Conservation (phyloP, 2,888 invertebrate genomes). For the Heteromurus nitidus region DNA sequence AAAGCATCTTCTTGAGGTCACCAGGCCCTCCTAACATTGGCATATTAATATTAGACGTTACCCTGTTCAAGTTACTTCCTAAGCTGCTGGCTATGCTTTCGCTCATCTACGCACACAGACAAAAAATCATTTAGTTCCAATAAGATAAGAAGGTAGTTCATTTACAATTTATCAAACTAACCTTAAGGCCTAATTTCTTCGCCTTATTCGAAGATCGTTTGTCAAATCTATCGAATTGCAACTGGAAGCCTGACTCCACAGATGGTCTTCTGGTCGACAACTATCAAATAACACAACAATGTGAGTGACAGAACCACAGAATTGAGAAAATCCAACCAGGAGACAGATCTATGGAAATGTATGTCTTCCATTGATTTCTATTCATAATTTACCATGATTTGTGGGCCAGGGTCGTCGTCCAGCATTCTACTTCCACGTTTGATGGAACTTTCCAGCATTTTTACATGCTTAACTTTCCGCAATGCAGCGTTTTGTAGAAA, state of each 20-base stretch:
- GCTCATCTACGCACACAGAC: conserved; percentile 81
- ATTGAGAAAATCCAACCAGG: not conserved
- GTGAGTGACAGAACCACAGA: not conserved
- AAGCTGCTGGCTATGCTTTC: conserved; percentile 94
- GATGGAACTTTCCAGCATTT: conserved; percentile 71
- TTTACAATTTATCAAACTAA: conserved; percentile 31
- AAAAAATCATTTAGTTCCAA: not conserved
- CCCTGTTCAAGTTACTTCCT: conserved; percentile 83
- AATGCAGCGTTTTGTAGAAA: conserved; percentile 97
- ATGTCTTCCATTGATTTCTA: not conserved
- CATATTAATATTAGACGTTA: conserved; percentile 76
- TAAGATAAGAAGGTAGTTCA: not conserved
- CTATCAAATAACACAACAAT: conserved; percentile 39
- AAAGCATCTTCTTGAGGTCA: conserved; percentile 86
- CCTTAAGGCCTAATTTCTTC: conserved; percentile 75
- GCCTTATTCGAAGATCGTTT: conserved; percentile 81
- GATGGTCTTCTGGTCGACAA: conserved; percentile 71
- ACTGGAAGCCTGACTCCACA: conserved; percentile 72
- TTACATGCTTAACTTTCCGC: conserved; percentile 83
- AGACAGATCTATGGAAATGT: not conserved
- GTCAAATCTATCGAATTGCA: conserved; percentile 71
- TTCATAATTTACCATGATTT: conserved; percentile 61
- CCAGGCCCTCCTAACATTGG: conserved; percentile 81
- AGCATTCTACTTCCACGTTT: conserved; percentile 67
- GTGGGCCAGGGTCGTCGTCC: conserved; percentile 74